Conservation (phyloP, 2,888 invertebrate species). For the Eilema griseolum region DNA sequence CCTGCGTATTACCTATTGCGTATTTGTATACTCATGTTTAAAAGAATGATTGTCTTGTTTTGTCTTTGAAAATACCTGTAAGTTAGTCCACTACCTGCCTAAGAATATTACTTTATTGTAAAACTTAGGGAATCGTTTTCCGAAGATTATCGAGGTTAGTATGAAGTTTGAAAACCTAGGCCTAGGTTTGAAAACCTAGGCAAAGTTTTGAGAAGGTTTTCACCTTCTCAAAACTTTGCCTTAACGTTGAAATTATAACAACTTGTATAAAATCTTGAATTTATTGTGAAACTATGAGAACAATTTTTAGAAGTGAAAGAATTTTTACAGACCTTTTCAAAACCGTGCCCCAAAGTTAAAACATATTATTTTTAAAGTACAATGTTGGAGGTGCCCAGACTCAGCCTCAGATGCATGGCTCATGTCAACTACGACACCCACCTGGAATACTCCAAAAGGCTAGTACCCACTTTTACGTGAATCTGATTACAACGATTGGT, state of each 20-base stretch:
- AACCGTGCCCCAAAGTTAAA: constrained; percentile 12
- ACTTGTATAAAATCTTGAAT: background rate
- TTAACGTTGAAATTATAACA: constrained; percentile 9
- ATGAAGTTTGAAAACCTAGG: background rate
- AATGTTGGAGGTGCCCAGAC: background rate
- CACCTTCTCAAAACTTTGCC: constrained; percentile 7
- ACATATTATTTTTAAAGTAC: background rate
- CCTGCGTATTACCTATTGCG: no score
- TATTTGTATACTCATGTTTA: no score
- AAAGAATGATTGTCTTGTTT: no score
- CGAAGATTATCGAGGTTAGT: background rate
- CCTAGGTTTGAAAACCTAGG: no score
- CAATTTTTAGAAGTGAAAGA: constrained; percentile 4
- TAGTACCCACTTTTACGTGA: no score
- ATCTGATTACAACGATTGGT: no score
- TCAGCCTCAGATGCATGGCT: no score
- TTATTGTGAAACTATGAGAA: constrained; percentile 5
- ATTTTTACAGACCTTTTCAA: background rate
- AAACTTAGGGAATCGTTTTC: constrained; percentile 19
- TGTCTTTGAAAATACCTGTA: no score
- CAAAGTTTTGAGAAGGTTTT: no score
- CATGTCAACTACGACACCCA: background rate
- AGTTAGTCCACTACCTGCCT: background rate
- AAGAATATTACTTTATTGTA: constrained; percentile 6
- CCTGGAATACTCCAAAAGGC: no score